Evolutionary conservation across 2,113 vertebrate genomes (phyloP).

Genomic region (Nettapus auritus): DNA sequence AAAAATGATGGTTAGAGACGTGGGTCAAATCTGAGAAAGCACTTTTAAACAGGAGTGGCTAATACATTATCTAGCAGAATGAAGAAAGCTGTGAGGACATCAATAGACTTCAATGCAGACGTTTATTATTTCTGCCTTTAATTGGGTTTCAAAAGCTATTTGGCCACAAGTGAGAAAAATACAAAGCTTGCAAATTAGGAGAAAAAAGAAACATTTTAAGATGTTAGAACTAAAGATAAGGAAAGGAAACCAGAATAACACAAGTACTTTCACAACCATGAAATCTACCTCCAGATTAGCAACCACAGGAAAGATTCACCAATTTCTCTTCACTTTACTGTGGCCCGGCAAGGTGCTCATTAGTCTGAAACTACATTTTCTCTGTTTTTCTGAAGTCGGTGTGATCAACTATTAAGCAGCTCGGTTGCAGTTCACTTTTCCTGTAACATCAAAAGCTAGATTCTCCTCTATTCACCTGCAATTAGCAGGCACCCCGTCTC

Average conservation of each 20-base stretch:
- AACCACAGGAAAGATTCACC: neutral
- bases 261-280: neutral
- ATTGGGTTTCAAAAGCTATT: constrained; percentile 16
- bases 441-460: neutral
- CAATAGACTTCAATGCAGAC: neutral
- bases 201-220: neutral
- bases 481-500: neutral
- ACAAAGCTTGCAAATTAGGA: neutral
- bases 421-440: neutral
- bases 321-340: neutral
- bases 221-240: neutral
- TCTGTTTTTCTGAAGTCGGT: neutral
- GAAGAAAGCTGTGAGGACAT: neutral
- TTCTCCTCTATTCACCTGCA: neutral
- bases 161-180: neutral
- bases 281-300: neutral
- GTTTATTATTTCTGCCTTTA: neutral
- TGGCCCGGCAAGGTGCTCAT: neutral
- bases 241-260: constrained; percentile 10
- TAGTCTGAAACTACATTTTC: neutral
- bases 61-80: neutral
- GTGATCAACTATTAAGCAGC: neutral
- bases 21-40: neutral
- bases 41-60: neutral
- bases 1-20: neutral